phyloP scores from a whole-genome alignment of 2,888 invertebrate species.

The Eupithecia subfuscata region DNA sequence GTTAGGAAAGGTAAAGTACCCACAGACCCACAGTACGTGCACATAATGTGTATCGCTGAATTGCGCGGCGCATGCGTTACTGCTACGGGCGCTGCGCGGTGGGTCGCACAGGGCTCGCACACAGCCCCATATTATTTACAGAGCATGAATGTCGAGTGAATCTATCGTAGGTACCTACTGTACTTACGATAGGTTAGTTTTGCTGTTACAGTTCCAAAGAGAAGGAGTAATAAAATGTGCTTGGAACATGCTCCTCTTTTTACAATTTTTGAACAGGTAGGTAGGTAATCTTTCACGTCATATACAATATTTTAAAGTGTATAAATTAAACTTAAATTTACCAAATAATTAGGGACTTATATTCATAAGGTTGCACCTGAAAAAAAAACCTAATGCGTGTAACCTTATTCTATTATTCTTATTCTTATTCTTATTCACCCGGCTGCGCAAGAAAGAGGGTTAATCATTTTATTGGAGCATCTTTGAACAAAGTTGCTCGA shows the following conservation, averaged over 20 bases:
- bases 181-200: too few species aligned
- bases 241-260: background rate
- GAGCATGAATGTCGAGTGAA: background rate
- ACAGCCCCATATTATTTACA: background rate
- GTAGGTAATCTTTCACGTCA: background rate
- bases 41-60: constrained; percentile 29
- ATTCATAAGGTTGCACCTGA: background rate
- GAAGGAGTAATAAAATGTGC: background rate
- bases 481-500: background rate
- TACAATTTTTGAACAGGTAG: background rate
- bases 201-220: too few species aligned
- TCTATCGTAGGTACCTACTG: background rate
- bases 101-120: constrained; percentile 32
- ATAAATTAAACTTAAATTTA: too few species aligned
- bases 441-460: background rate
- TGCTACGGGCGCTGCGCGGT: constrained; percentile 33
- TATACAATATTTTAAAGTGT: too few species aligned
- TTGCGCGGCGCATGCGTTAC: constrained; percentile 26
- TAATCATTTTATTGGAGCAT: background rate
- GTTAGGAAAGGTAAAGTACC: background rate
- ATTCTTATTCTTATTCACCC: too few species aligned
- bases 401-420: too few species aligned
- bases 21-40: background rate
- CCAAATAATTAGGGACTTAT: too few species aligned
- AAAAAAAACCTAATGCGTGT: background rate